Conservation (phyloP, 2,797 vertebrate genomes). For the Dallia pectoralis region DNA sequence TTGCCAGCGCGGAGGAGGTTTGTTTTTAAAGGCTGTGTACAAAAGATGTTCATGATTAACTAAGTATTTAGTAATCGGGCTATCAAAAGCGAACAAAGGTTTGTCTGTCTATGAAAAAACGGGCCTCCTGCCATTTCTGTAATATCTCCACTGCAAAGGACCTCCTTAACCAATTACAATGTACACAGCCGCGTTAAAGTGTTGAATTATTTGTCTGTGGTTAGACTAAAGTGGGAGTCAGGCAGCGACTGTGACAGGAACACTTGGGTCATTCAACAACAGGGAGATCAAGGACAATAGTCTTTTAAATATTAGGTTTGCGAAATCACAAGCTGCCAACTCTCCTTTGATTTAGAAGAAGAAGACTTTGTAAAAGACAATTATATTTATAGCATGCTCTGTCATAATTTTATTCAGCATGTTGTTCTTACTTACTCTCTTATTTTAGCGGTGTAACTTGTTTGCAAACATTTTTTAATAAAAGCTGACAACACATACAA, state of each 20-base stretch:
- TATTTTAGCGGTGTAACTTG: too few relatives aligned
- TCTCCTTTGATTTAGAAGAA: not conserved
- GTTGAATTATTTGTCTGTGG: constrained; percentile 28
- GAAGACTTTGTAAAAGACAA: not conserved
- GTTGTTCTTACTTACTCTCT: not conserved
- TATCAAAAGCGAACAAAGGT: constrained; percentile 21
- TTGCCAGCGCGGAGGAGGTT: not conserved
- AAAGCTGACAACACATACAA: not conserved
- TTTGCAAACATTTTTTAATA: not conserved
- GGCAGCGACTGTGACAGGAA: constrained; percentile 28
- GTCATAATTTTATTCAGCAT: not conserved
- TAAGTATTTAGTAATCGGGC: constrained; percentile 31
- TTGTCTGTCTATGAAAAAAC: constrained; percentile 3
- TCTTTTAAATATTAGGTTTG: not conserved
- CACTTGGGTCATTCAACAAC: constrained; percentile 10
- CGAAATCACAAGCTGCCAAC: not conserved
- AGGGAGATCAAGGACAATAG: constrained; percentile 5
- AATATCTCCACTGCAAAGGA: constrained; percentile 11
- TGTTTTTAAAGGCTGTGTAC: constrained; percentile 30
- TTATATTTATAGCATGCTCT: not conserved
- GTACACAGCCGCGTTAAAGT: constrained; percentile 19
- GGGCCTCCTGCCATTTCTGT: not conserved
- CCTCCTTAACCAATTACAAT: constrained; percentile 21
- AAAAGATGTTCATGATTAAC: constrained; percentile 72
- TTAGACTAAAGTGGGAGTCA: constrained; percentile 29